These are phyloP conservation scores for Eurystomus gularis DNA, from an alignment of 2,113 vertebrate genomes.

Conservation along the genomic window DNA sequence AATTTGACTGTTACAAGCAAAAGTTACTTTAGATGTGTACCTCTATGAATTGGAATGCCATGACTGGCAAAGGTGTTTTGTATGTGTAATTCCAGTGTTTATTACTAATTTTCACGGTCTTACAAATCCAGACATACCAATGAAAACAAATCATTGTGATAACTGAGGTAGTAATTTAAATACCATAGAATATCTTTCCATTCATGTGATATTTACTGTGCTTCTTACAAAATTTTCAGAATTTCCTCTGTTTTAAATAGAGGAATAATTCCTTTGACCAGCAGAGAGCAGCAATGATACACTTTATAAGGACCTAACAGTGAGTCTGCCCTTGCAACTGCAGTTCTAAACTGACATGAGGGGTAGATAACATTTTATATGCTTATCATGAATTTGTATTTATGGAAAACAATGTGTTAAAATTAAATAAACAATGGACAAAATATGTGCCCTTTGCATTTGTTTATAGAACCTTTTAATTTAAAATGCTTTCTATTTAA, in stretches of 20 bases:
- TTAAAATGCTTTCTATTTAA: background rate
- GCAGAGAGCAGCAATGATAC: conserved; percentile 79
- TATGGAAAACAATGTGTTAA: background rate
- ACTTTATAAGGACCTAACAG: background rate
- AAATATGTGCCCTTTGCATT: background rate
- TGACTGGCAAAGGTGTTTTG: background rate
- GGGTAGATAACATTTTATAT: background rate
- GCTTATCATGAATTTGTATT: background rate
- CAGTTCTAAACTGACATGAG: background rate
- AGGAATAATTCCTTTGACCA: conserved; percentile 70
- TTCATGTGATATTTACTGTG: background rate
- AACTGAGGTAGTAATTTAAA: background rate
- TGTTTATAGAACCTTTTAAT: background rate
- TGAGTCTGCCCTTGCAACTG: background rate
- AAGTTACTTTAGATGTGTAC: background rate
- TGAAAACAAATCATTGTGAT: background rate
- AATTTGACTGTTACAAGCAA: background rate
- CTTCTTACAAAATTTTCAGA: background rate
- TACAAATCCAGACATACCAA: background rate
- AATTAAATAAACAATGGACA: background rate
- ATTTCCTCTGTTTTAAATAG: background rate
- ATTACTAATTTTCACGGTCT: background rate
- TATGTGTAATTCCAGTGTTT: background rate
- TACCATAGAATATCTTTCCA: background rate
- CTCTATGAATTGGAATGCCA: background rate